Conservation (phyloP, 2,113 vertebrate species). For the Probosciger aterrimus region DNA sequence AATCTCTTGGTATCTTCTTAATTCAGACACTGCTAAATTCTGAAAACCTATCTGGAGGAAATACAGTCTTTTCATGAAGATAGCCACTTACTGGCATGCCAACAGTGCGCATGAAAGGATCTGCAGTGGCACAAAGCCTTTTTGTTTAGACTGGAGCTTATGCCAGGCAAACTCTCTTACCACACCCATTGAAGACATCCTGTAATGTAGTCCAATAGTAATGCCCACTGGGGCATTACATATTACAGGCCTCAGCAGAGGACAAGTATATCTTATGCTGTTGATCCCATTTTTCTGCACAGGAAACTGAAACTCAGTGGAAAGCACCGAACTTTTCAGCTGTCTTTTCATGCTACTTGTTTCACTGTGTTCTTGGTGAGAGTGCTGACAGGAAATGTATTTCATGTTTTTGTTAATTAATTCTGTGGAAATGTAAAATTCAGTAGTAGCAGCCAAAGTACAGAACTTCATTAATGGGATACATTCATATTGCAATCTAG, state of each 20-base stretch:
- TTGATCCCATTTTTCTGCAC: background rate
- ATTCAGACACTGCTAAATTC: background rate
- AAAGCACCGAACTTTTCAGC: conserved; percentile 55
- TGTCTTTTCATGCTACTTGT: background rate
- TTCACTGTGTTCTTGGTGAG: background rate
- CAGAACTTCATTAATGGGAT: background rate
- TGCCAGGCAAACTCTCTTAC: background rate
- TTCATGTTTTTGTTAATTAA: conserved; percentile 30
- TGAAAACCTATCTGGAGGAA: background rate
- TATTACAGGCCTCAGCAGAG: background rate
- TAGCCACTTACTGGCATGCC: background rate
- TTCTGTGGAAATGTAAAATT: background rate
- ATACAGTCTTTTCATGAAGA: background rate
- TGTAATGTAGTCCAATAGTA: background rate
- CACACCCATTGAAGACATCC: background rate
- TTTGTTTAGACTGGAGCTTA: background rate
- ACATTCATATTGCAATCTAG: background rate
- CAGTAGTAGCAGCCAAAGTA: background rate
- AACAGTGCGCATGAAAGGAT: background rate
- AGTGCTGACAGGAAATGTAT: conserved; percentile 20
- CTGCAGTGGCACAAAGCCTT: background rate
- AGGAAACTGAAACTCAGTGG: conserved; percentile 20
- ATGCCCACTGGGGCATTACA: background rate
- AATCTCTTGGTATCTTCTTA: background rate
- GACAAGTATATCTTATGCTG: background rate